Percentiles rank a stretch among this genome's conserved stretches.
Evolutionary conservation across 2,113 vertebrate species (phyloP).

Genomic region (Micromys minutus): DNA sequence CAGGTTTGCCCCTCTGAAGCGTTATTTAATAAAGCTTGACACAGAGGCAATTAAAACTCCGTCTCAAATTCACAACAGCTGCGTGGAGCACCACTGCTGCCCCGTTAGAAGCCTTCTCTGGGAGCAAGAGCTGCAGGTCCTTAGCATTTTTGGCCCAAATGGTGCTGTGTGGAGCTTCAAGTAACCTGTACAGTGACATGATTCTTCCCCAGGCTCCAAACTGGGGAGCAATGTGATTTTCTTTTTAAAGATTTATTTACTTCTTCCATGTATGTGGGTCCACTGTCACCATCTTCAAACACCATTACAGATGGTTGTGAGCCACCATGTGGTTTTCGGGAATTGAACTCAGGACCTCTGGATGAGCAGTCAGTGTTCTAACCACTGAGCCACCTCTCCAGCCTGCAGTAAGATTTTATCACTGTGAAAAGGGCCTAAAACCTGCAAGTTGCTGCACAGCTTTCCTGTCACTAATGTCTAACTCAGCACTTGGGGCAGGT

Average conservation of each 20-base stretch:
- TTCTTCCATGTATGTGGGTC: no score
- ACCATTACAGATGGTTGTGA: no score
- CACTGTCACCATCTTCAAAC: no score
- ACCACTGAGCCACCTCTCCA: no score
- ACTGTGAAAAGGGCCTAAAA: not conserved
- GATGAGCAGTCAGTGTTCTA: no score
- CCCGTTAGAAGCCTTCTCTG: conserved; percentile 7
- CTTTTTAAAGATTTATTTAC: no score
- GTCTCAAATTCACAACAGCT: conserved; percentile 66
- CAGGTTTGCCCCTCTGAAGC: conserved; percentile 55
- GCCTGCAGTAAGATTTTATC: no score
- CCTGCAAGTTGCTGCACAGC: conserved; percentile 10
- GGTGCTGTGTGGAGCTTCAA: conserved; percentile 51
- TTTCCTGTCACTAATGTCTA: conserved; percentile 56
- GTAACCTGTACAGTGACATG: conserved; percentile 53
- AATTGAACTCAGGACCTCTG: no score
- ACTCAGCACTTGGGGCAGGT: not conserved
- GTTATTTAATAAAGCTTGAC: conserved; percentile 71
- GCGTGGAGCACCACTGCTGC: not conserved
- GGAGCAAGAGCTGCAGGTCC: conserved; percentile 63
- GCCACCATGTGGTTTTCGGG: no score
- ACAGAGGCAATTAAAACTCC: conserved; percentile 69
- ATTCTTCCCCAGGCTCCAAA: conserved; percentile 49
- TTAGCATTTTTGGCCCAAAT: conserved; percentile 43
- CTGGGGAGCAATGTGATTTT: conserved; percentile 56